Conservation (phyloP, 2,113 vertebrate species). For the Psophia crepitans region DNA sequence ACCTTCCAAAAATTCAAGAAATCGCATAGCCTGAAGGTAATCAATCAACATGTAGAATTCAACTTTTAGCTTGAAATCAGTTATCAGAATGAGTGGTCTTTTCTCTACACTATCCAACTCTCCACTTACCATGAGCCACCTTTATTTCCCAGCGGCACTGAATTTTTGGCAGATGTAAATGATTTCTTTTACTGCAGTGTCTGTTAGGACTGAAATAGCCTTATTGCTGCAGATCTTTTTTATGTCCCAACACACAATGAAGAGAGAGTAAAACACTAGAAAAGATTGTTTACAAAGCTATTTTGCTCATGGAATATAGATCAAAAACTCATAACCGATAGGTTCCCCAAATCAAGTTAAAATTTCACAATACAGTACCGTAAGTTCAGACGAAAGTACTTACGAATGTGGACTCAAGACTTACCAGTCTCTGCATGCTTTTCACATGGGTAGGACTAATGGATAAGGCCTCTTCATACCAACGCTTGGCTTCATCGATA, state of each 20-base stretch:
- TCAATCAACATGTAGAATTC: not conserved
- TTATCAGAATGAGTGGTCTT: not conserved
- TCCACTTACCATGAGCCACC: not conserved
- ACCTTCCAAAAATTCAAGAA: not conserved
- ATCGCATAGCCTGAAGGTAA: not conserved
- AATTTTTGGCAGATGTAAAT: not conserved
- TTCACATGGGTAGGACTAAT: conserved; percentile 98
- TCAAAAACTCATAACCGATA: not conserved
- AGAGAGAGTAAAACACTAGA: not conserved
- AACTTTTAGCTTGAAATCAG: not conserved
- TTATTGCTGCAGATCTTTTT: not conserved
- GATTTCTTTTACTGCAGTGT: not conserved
- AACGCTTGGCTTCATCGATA: conserved; percentile 91
- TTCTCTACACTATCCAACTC: not conserved
- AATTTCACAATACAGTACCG: not conserved
- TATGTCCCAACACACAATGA: not conserved
- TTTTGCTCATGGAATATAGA: not conserved
- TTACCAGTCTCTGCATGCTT: conserved; percentile 99
- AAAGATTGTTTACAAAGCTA: not conserved
- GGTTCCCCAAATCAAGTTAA: not conserved
- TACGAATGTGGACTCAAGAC: not conserved
- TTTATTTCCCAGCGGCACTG: not conserved
- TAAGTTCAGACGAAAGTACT: not conserved
- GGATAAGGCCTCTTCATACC: conserved; percentile 97
- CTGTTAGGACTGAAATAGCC: not conserved